Evolutionary conservation across 2,113 vertebrate species (phyloP).

Genomic region (Myiopsitta monachus): DNA sequence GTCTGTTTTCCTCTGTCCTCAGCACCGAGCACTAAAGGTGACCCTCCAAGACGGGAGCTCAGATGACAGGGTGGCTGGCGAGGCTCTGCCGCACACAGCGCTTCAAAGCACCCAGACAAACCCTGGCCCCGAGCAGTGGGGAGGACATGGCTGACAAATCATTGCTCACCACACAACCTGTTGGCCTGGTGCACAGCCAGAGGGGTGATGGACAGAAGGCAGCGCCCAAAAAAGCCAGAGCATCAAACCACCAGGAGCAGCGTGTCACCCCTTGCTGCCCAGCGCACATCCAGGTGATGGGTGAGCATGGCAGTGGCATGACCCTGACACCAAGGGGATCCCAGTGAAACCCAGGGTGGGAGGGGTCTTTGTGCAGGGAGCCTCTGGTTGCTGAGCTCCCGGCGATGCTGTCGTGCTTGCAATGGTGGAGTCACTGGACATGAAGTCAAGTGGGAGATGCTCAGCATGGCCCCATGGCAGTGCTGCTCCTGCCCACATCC

Average conservation of each 20-base stretch:
- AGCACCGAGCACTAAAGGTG: not conserved
- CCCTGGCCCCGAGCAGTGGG: fast-evolving
- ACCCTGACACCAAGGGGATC: not conserved
- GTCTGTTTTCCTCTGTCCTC: not conserved
- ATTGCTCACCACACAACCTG: not conserved
- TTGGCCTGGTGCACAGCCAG: not conserved
- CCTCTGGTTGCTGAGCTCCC: not conserved
- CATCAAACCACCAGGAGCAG: not conserved
- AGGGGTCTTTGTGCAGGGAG: not conserved
- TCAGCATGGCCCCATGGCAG: fast-evolving
- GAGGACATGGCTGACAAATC: not conserved
- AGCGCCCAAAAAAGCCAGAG: not conserved
- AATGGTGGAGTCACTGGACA: fast-evolving
- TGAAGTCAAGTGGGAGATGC: not conserved
- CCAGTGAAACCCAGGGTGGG: not conserved
- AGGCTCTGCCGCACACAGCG: not conserved
- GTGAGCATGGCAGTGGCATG: not conserved
- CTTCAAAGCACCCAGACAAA: not conserved
- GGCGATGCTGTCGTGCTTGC: fast-evolving
- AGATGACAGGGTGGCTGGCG: fast-evolving
- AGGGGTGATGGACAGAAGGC: not conserved
- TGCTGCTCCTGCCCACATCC: not conserved
- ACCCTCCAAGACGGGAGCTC: not conserved
- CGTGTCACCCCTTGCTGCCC: not conserved
- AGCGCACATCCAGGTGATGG: fast-evolving